Evolutionary conservation across 2,113 vertebrate genomes (phyloP).

Genomic region (Haplochromis burtoni): DNA sequence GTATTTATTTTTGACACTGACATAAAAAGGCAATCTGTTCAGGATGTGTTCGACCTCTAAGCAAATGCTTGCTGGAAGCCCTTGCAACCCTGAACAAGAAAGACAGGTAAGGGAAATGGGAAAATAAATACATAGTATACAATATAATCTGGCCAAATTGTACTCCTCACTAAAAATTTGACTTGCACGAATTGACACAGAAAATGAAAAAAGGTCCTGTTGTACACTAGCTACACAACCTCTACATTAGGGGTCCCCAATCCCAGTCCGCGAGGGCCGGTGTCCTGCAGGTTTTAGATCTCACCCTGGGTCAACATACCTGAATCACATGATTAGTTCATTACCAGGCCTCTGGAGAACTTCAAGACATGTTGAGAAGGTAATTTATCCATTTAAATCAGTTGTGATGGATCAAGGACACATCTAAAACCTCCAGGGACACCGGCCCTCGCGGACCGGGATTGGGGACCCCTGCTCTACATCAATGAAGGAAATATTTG

Average conservation of each 20-base stretch:
- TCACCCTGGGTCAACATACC: neutral
- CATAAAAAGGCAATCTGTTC: neutral
- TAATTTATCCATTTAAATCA: neutral
- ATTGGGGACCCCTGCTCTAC: neutral
- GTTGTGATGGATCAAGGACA: neutral
- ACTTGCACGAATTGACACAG: neutral
- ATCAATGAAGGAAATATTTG: neutral
- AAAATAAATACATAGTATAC: neutral
- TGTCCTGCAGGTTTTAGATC: neutral
- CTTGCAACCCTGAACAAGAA: neutral
- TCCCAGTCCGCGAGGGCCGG: neutral
- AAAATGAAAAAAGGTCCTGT: neutral
- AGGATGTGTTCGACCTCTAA: neutral
- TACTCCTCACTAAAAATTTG: neutral
- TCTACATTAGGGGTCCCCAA: neutral
- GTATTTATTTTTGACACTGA: neutral
- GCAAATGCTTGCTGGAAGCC: neutral
- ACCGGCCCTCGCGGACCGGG: rapidly evolving
- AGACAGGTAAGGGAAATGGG: neutral
- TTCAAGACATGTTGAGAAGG: neutral
- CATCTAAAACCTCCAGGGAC: neutral
- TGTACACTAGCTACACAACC: neutral
- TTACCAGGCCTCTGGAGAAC: neutral
- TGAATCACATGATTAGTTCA: neutral
- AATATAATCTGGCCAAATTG: neutral